Conservation (phyloP, 2,113 vertebrate genomes). For the Carollia perspicillata region DNA sequence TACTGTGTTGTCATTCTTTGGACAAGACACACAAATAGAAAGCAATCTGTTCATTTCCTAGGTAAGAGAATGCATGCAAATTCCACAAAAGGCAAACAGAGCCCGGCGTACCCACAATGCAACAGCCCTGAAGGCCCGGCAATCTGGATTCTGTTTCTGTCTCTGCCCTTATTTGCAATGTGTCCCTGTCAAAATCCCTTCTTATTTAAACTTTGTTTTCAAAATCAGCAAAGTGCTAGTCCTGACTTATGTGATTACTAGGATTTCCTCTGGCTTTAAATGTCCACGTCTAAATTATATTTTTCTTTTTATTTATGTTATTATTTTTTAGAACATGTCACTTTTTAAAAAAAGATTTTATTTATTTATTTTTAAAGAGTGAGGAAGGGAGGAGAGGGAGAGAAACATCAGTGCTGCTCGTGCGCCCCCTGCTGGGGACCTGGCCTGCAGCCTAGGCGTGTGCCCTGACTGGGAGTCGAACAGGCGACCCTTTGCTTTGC, state of each 20-base stretch:
- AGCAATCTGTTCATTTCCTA: neutral
- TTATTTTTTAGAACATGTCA: too few relatives aligned
- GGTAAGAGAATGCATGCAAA: neutral
- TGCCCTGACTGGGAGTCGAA: too few relatives aligned
- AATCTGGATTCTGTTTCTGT: neutral
- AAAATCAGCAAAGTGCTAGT: neutral
- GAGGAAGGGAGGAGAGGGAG: too few relatives aligned
- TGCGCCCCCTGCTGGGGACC: too few relatives aligned
- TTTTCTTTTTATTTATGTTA: neutral
- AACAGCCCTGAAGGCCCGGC: neutral
- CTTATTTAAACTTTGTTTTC: neutral
- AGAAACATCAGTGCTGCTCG: too few relatives aligned
- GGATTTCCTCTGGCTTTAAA: neutral
- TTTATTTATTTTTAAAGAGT: too few relatives aligned
- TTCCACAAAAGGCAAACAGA: neutral
- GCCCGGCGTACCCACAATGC: neutral
- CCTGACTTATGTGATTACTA: neutral
- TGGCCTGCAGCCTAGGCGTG: too few relatives aligned
- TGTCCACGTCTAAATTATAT: neutral
- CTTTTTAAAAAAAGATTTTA: too few relatives aligned
- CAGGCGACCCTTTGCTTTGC: too few relatives aligned
- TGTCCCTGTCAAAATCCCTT: neutral
- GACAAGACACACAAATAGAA: neutral
- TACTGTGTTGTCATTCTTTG: accelerated
- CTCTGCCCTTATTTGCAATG: neutral